phyloP scores from a whole-genome alignment of 1,140 invertebrate species.

The Papilio dardanus region DNA sequence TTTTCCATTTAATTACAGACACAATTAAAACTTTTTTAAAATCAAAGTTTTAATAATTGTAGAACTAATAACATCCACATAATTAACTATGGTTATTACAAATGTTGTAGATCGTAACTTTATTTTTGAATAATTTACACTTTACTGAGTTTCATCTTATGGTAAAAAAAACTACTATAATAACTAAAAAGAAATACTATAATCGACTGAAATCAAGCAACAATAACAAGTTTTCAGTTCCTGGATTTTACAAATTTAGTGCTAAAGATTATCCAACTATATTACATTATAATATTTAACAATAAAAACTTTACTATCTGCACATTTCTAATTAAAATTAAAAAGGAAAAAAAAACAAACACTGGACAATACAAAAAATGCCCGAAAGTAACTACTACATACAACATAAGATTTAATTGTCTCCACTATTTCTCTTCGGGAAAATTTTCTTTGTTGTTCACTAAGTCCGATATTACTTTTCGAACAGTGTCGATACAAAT shows the following conservation, averaged over 20 bases:
- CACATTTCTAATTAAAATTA: no score
- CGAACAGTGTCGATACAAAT: not conserved
- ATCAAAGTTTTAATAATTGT: not conserved
- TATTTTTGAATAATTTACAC: no score
- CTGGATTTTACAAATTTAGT: no score
- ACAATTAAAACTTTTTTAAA: conserved; percentile 8
- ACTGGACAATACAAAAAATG: not conserved
- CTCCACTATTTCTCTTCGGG: not conserved
- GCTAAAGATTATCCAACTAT: no score
- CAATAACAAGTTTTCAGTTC: no score
- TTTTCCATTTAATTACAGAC: not conserved
- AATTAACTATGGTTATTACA: not conserved
- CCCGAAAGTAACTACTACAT: not conserved
- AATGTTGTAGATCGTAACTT: not conserved
- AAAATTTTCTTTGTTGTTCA: not conserved
- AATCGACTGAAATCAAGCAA: no score
- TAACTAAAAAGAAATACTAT: no score
- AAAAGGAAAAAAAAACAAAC: not conserved
- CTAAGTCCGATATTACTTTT: not conserved
- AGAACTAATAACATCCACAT: not conserved
- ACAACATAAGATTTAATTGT: not conserved
- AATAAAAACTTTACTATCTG: no score
- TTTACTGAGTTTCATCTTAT: no score
- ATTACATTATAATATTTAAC: no score
- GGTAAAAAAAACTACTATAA: no score